A percentile compares a stretch with the other conserved stretches of the same genome.
Conservation (phyloP, 2,113 vertebrate genomes). For the Lamprologus speciosus region DNA sequence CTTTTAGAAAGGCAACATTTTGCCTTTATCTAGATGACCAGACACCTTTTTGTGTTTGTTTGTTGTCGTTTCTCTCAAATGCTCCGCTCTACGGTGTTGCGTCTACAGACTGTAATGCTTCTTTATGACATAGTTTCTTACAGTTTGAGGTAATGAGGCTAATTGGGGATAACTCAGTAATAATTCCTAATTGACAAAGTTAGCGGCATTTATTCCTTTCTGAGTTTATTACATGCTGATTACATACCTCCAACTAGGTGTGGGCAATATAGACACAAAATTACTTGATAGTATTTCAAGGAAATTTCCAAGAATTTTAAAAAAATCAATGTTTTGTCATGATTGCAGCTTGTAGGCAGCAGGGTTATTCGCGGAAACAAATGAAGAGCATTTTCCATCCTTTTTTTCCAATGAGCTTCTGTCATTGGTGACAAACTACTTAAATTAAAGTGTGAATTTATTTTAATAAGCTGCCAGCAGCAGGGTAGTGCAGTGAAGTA, state of each 20-base stretch:
- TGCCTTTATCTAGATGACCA: neutral
- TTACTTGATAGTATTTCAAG: neutral
- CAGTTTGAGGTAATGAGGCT: neutral
- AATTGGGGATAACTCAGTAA: neutral
- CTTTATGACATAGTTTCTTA: neutral
- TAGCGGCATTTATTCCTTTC: neutral
- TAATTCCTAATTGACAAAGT: neutral
- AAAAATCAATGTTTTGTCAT: neutral
- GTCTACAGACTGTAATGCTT: neutral
- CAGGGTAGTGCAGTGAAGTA: neutral
- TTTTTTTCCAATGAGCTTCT: neutral
- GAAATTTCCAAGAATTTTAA: neutral
- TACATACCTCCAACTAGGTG: neutral
- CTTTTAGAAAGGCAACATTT: neutral
- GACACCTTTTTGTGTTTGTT: neutral
- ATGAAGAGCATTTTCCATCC: neutral
- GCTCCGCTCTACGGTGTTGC: neutral
- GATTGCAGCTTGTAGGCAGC: neutral
- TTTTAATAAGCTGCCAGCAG: neutral
- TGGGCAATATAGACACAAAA: neutral
- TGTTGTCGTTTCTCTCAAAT: neutral
- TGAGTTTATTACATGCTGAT: neutral
- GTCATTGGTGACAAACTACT: neutral
- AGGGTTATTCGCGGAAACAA: neutral
- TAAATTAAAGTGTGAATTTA: neutral